phyloP scores from a whole-genome alignment of 64 coral and sea anemone species.

The Montipora foliosa region DNA sequence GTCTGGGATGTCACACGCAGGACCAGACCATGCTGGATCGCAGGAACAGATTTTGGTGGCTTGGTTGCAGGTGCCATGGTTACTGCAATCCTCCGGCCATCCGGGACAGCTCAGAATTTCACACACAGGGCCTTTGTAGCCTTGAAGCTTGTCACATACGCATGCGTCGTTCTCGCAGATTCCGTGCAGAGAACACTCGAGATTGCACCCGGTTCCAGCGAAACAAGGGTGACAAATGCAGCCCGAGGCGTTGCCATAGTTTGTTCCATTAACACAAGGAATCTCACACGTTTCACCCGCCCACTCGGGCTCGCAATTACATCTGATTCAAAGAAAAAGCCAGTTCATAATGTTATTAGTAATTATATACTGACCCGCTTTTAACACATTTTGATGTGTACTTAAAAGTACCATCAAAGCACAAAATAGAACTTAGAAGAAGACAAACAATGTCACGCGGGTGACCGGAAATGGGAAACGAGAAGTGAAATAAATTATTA shows the following conservation, averaged over 20 bases:
- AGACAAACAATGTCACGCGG: no score
- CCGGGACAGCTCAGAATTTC: conserved; percentile 89
- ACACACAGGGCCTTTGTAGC: conserved; percentile 91
- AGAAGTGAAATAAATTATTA: no score
- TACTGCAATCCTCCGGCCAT: conserved; percentile 92
- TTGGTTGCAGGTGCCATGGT: conserved; percentile 94
- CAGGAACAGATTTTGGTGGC: conserved; percentile 82
- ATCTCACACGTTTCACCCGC: conserved; percentile 90
- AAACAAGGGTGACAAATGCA: conserved; percentile 88
- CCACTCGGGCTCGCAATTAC: conserved; percentile 76
- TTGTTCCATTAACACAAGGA: conserved; percentile 83
- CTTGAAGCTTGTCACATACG: conserved; percentile 76
- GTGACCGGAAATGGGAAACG: no score
- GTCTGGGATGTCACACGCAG: conserved; percentile 85
- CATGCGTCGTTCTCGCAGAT: conserved; percentile 70
- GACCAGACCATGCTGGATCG: conserved; percentile 84
- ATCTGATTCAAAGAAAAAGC: neutral
- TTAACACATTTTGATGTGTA: no score
- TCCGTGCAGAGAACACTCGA: conserved; percentile 80
- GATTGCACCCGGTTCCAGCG: conserved; percentile 80
- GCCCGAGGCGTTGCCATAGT: conserved; percentile 91
- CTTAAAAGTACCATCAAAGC: no score
- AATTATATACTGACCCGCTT: neutral
- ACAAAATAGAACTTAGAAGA: no score
- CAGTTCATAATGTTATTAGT: neutral